phyloP scores from a whole-genome alignment of 2,113 vertebrate species.

The Notarius lentiginosus region DNA sequence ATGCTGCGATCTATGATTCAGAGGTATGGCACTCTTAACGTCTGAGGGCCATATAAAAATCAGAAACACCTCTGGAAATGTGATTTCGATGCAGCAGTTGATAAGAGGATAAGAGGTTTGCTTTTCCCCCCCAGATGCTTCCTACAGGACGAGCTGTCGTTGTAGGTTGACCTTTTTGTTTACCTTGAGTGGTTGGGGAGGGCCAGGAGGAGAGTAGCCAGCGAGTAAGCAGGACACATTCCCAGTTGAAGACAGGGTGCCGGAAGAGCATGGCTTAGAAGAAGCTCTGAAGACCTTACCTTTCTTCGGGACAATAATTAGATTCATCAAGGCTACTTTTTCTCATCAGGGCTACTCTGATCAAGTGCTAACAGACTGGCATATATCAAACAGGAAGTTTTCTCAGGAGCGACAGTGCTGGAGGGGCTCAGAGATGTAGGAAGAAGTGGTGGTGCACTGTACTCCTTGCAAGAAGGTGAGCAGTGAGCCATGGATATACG shows the following conservation, averaged over 20 bases:
- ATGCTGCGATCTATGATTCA: slow-evolving; percentile 18
- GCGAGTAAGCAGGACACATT: slow-evolving; percentile 61
- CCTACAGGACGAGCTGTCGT: slow-evolving; percentile 52
- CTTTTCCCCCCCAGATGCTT: background rate
- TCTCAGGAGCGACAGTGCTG: background rate
- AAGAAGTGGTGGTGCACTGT: slow-evolving; percentile 42
- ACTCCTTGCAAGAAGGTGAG: slow-evolving; percentile 57
- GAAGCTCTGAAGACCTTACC: background rate
- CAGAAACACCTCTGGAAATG: background rate
- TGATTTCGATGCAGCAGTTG: slow-evolving; percentile 4
- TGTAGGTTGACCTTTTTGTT: slow-evolving; percentile 49
- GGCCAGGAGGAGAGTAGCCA: slow-evolving; percentile 59
- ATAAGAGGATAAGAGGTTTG: background rate
- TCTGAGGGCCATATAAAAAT: slow-evolving; percentile 2
- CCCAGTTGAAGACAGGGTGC: slow-evolving; percentile 47
- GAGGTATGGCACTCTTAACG: slow-evolving; percentile 24
- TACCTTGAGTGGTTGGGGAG: slow-evolving; percentile 71
- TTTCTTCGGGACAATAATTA: background rate
- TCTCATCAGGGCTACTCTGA: slow-evolving; percentile 7
- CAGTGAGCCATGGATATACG: slow-evolving; percentile 57
- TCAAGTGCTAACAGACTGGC: background rate
- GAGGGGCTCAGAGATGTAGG: slow-evolving; percentile 35
- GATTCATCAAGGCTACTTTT: background rate
- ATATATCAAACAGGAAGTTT: background rate
- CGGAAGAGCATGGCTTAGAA: slow-evolving; percentile 36